Evolutionary conservation across 2,113 vertebrate species (phyloP).

Genomic region (Eubucco bourcierii): DNA sequence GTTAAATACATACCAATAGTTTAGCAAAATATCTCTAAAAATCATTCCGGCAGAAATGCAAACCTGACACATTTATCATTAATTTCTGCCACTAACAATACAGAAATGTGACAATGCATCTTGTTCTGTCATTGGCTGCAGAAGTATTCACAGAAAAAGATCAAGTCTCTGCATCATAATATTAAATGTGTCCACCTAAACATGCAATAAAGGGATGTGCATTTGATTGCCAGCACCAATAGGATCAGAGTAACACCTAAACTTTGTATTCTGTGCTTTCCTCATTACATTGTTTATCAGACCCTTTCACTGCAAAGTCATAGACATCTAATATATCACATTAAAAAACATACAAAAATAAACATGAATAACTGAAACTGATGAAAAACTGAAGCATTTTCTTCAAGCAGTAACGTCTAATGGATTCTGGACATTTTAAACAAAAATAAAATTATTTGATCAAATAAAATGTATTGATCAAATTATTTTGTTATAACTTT

Average conservation of each 20-base stretch:
- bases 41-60: not conserved
- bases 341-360: not conserved
- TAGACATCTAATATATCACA: not conserved
- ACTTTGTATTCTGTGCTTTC: not conserved
- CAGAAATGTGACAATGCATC: not conserved
- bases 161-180: not conserved
- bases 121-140: not conserved
- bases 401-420: not conserved
- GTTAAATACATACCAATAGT: not conserved
- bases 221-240: not conserved
- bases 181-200: not conserved
- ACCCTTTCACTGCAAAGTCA: not conserved
- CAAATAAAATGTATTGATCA: not conserved
- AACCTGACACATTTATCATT: not conserved
- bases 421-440: not conserved
- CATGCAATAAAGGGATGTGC: not conserved
- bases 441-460: not conserved
- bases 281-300: not conserved
- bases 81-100: not conserved
- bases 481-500: not conserved
- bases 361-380: not conserved
- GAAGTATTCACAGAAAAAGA: not conserved
- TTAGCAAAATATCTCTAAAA: not conserved
- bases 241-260: not conserved
- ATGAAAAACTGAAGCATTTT: not conserved